Percentiles rank a stretch among this genome's conserved stretches.
Evolutionary conservation across 1,140 invertebrate genomes (phyloP).

Genomic region (Wasmannia auropunctata): DNA sequence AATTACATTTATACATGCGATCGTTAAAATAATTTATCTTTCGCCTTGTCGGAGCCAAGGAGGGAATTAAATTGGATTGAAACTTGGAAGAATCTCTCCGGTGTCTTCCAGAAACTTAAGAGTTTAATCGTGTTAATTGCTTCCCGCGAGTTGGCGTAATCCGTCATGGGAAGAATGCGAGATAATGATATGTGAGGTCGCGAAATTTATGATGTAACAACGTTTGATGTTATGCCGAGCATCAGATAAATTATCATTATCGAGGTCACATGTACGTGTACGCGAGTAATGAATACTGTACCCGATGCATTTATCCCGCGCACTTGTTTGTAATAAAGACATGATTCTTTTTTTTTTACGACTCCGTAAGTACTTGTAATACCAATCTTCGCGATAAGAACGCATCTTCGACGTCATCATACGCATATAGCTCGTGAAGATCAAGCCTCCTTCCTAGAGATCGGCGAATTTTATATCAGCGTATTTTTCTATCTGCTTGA

Average conservation of each 20-base stretch:
- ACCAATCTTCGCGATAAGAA: background rate
- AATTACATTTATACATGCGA: slow-evolving; percentile 22
- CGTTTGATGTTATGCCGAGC: background rate
- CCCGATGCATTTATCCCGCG: slow-evolving; percentile 18
- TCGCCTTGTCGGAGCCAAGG: background rate
- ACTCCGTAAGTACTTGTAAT: background rate
- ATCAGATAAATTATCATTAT: slow-evolving; percentile 5
- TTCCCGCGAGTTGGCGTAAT: background rate
- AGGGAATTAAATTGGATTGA: background rate
- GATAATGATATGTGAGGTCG: background rate
- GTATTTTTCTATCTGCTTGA: slow-evolving; percentile 87
- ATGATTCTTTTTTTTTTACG: slow-evolving; percentile 53
- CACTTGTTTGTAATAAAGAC: slow-evolving; percentile 47
- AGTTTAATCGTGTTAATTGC: background rate
- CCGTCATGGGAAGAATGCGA: background rate
- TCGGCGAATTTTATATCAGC: too few relatives aligned
- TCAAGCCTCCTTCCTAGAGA: slow-evolving; percentile 72
- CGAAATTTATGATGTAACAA: background rate
- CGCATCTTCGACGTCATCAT: background rate
- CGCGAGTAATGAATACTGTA: slow-evolving; percentile 31
- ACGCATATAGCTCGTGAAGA: background rate
- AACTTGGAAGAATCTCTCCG: background rate
- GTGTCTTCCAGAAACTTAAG: slow-evolving; percentile 29
- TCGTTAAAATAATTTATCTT: background rate
- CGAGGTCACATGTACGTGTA: slow-evolving; percentile 12